A percentile compares a stretch with the other conserved stretches of the same genome.
Evolutionary conservation across 1,140 invertebrate species (phyloP).

Genomic region (Protaetia brevitarsis): DNA sequence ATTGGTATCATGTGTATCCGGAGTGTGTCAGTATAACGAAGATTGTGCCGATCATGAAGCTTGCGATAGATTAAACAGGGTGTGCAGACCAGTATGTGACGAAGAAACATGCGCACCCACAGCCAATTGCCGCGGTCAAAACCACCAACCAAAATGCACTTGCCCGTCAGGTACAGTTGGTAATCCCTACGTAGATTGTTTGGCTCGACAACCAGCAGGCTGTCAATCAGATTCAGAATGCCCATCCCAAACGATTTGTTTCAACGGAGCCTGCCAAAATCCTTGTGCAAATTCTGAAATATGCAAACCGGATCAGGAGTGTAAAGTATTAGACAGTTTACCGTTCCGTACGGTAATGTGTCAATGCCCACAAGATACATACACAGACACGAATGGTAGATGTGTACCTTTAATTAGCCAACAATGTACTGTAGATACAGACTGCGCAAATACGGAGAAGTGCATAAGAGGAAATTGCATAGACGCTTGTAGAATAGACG

Average conservation of each 20-base stretch:
- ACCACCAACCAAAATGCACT: slow-evolving; percentile 75
- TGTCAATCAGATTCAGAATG: slow-evolving; percentile 76
- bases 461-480: slow-evolving; percentile 74
- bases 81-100: slow-evolving; percentile 79
- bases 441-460: slow-evolving; percentile 69
- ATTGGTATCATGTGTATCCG: slow-evolving; percentile 73
- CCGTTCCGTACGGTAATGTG: slow-evolving; percentile 79
- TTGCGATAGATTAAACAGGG: slow-evolving; percentile 78
- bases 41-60: slow-evolving; percentile 83
- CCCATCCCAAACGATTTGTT: slow-evolving; percentile 67
- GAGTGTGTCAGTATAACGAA: slow-evolving; percentile 83
- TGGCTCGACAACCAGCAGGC: slow-evolving; percentile 45
- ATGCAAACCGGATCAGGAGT: slow-evolving; percentile 72
- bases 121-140: slow-evolving; percentile 68
- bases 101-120: slow-evolving; percentile 71
- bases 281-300: slow-evolving; percentile 68
- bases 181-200: slow-evolving; percentile 75
- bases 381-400: slow-evolving; percentile 59
- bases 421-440: slow-evolving; percentile 67
- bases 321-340: slow-evolving; percentile 71
- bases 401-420: slow-evolving; percentile 58
- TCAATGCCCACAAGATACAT: slow-evolving; percentile 72
- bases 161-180: slow-evolving; percentile 73
- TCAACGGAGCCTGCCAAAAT: slow-evolving; percentile 72
- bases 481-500: slow-evolving; percentile 71